Evolutionary conservation across 2,888 invertebrate species (phyloP), one percentile per base, ranked within the genome.

Genomic region (Stictocephala bisonia): DNA sequence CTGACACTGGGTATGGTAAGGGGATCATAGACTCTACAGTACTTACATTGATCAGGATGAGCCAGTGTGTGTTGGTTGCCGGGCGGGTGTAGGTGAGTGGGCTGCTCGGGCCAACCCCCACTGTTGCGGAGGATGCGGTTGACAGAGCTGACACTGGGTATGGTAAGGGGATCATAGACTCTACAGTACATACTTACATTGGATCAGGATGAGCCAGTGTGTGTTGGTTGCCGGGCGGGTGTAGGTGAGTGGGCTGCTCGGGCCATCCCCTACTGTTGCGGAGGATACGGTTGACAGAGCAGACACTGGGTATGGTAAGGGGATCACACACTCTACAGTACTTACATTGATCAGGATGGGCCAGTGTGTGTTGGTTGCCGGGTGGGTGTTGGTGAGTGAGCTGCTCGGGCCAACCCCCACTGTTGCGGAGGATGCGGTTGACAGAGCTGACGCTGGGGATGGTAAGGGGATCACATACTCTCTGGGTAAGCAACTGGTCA

Each of bases 361-460:
- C n/a, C n/a, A n/a, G n/a, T n/a, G n/a, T n/a, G n/a, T n/a, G n/a
- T n/a, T n/a, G n/a, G n/a, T n/a, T n/a, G n/a, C n/a, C n/a, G 7
- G 1, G 1, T 11, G n/a, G 2, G 51, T 20, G 18, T 15, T 20
- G 35, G 44, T 56, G 60, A 15, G 44, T 72, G 41, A 44, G 73
- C 22, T 44, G 64, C 22, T 69, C 67, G 0, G 68, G 44, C 60
- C 71, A 64, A 29, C 93, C 89, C 0, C 94, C 94, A 75, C 94
- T 93, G 84, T 94, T 95, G 77, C 97, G 88, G 48, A 97, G 86
- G 80, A 97, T 97, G 78, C 97, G 88, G 86, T 97, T 97, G 73
- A 97, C 96, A 0, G 96, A 96, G 76, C 96, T 96, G 79, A 97
- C 96, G 7, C 96, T 96, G 0, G 97, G 97, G 79, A 96, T 93